These are phyloP conservation scores for Nomada goodeniana DNA, from an alignment of 2,888 invertebrate species.

Conservation along the genomic window DNA sequence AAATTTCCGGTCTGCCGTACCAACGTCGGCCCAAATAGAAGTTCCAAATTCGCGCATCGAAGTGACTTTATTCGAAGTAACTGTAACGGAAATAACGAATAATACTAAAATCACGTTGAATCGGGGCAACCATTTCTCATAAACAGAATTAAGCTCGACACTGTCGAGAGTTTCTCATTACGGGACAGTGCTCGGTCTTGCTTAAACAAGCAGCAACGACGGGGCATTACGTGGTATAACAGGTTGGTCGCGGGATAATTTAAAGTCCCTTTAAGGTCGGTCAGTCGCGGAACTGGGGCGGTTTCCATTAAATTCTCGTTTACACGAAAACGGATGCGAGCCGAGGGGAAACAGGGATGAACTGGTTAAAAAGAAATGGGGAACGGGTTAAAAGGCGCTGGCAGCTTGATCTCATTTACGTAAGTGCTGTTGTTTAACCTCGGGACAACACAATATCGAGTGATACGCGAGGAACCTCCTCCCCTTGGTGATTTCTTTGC, in stretches of 20 bases:
- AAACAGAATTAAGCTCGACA: conserved; percentile 1
- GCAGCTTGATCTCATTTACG: conserved; percentile 73
- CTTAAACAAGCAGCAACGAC: conserved; percentile 18
- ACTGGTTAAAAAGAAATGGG: conserved; percentile 23
- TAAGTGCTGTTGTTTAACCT: conserved; percentile 71
- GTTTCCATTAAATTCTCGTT: conserved; percentile 71
- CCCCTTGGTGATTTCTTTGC: background rate
- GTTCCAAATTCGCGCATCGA: no score
- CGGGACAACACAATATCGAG: conserved; percentile 3
- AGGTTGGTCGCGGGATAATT: conserved; percentile 65
- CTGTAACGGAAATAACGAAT: background rate
- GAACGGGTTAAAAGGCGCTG: conserved; percentile 64
- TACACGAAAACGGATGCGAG: conserved; percentile 56
- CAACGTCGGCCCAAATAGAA: no score
- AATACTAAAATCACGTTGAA: conserved; percentile 5
- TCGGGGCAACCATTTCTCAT: conserved; percentile 1
- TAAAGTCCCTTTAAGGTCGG: conserved; percentile 66
- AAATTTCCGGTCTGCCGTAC: no score
- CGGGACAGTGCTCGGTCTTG: conserved; percentile 2
- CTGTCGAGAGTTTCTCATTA: conserved; percentile 22
- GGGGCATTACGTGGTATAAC: conserved; percentile 55
- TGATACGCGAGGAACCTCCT: background rate
- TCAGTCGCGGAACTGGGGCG: conserved; percentile 59
- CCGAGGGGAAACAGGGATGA: conserved; percentile 24
- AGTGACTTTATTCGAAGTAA: background rate